Evolutionary conservation across 2,113 vertebrate species (phyloP), one percentile per base, ranked within the genome.

Genomic region (Cygnus buccinator): DNA sequence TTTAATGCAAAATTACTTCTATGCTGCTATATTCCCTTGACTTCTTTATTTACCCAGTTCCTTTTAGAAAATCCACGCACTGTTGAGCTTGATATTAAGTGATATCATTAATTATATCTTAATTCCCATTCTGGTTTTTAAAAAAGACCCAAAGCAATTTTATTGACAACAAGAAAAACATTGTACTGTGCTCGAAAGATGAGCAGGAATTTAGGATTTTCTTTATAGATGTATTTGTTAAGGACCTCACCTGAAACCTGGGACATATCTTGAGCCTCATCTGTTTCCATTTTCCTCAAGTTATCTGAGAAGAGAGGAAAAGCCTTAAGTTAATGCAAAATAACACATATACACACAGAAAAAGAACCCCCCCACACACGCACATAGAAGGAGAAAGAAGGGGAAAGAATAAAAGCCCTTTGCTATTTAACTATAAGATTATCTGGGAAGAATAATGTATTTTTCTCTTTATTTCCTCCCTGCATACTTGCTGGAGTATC

Each of bases 241-340:
- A 93, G 68, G 78, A 87, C 97, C 98, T 99, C 99, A 99, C 99
- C 99, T 99, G 99, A 98, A 98, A 99, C 98, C 95, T 99, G 99
- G 98, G 99, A 98, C 98, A 99, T 98, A 98, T 99, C 99, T 98
- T 99, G 99, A 96, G 98, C 97, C 98, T 99, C 99, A 96, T 99
- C 99, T 75, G 98, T 98, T 97, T 99, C 99, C 99, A 99, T 99
- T 98, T 99, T 99, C 97, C 98, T 99, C 97, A 98, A 96, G 98
- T 99, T 98, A 98, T 98, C 99, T 99, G 98, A 97, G 96, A 97
- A 98, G 83, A 98, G 94, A 98, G 89, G 93, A 97, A 98, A 72
- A 94, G 67, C 70, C 68, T 98, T 92, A 97, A 95, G 94, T 98
- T 96, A 98, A 96, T 95, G 97, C 96, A 98, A 98, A 98, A 98